Evolutionary conservation across 35 echinoderm and acorn worm species (phyloP), one percentile per base, ranked within the genome.

Genomic region (Strongylocentrotus purpuratus): DNA sequence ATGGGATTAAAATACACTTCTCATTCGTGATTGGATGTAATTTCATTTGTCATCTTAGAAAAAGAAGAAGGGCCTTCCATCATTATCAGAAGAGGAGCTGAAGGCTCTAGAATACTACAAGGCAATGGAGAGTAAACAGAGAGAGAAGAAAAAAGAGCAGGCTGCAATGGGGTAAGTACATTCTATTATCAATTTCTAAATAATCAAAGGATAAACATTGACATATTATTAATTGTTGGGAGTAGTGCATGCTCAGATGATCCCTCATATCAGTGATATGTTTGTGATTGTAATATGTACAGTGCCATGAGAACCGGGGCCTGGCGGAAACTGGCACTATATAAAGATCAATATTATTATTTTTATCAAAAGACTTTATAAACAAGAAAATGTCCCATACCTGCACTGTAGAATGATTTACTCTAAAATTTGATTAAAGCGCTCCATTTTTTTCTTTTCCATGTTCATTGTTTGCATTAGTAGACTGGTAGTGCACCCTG

Each of bases 71-170:
- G 94, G 31, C 28, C 45, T 92, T 33, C 86, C 88, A 45, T 31
- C 13, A 5, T 94, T 98, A 33, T 95, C 97, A 41, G 94, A 86
- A 31, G 93, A 99, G 50, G 98, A 99, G n/a, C 87, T 91, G 20
- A 95, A 95, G 85, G 98, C 98, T 89, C 47, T 99, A 17, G 96
- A 99, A 61, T 99, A 97, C 60, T 99, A 99, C 85, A 96, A 87
- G 55, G 95, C 71, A 18, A 95, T 99, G 71, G 96, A 88, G 55
- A 91, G 33, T 18, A 48, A 94, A 61, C 91, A 94, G 5, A 33
- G 88, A 61, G 86, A 97, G 31, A 96, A 88, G 88, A 98, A 96
- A 31, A 5, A 32, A 88, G 46, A 55, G 70, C 46, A 12, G 15
- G 11, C 46, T 25, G n/a, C 31, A 13, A 93, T 93, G 46, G 91